Base-by-base conservation (phyloP, 1,140 invertebrate genomes). In the Battus philenor region DNA sequence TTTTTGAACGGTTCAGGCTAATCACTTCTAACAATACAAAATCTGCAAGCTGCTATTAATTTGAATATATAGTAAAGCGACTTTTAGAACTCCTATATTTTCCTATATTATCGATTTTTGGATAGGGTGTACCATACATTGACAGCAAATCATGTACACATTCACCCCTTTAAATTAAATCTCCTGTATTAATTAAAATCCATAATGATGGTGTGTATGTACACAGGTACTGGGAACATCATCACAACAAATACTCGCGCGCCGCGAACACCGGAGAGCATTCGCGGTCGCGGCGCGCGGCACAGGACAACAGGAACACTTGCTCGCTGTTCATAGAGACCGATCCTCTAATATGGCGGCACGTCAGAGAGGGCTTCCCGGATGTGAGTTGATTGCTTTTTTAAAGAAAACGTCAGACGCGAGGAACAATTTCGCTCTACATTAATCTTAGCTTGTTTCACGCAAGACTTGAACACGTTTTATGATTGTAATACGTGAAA, bases 281-380 rank as follows among this genome's bases (percentile, higher is more conserved):
- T 43, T 47, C 78, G 53, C 72, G 80, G 0, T 31, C 87, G 86
- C 67, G 79, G 87, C 76, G 89, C 79, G 59, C 88, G 62, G 88
- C 76, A 79, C 84, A 51, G 82, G 34, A 91, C 51, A 91, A 92
- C 68, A 91, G 90, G 50, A 95, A 95, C 74, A 95, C 94, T 15
- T 99, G 97, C 81, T 97, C 95, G 17, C 90, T 99, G 8, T 99
- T 96, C 77, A 97, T 99, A 76, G 96, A 98, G 86, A 98, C 98
- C 6, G 98, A 99, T 90, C 97, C 97, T 50, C 91, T 98, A 47
- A 94, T 99, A 68, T 99, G 97, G 96, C 91, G 93, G 62, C 95
- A 98, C 73, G 96, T 98, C 64, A 85, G 90, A 54, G 90, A 91
- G 63, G 89, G 90, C 15, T 91, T 91, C 64, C 88, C 90, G 12